Conservation (phyloP, 2,797 vertebrate species). For the Ctenochaetus hawaiiensis region DNA sequence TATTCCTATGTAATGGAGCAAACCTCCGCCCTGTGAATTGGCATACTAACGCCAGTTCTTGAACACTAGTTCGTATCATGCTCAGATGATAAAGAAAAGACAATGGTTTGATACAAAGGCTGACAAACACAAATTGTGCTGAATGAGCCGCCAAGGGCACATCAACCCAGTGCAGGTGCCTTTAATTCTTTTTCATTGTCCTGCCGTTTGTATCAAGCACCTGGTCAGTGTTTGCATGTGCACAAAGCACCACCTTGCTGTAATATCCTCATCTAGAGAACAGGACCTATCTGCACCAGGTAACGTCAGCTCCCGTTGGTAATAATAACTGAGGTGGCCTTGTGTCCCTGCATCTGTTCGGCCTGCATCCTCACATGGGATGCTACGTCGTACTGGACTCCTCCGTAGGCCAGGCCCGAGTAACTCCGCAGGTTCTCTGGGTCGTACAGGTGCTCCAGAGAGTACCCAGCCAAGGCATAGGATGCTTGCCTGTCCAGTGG, state of each 20-base stretch:
- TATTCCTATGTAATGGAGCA: constrained; percentile 61
- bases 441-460: constrained; percentile 94
- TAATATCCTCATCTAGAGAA: constrained; percentile 77
- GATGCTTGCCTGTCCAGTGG: constrained; percentile 92
- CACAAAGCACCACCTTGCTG: constrained; percentile 76
- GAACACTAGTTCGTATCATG: constrained; percentile 47
- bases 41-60: constrained; percentile 30
- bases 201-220: constrained; percentile 71
- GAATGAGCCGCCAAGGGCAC: constrained; percentile 62
- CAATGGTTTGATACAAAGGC: constrained; percentile 45
- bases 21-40: constrained; percentile 34
- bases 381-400: constrained; percentile 92
- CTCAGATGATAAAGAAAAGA: constrained; percentile 46
- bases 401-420: constrained; percentile 90
- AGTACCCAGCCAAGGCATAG: constrained; percentile 94
- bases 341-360: constrained; percentile 94
- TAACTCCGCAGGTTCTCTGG: constrained; percentile 92
- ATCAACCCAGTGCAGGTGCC: constrained; percentile 53
- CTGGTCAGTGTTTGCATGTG: constrained; percentile 79
- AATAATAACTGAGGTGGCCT: constrained; percentile 96
- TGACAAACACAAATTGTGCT: constrained; percentile 47
- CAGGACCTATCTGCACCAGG: constrained; percentile 62
- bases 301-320: constrained; percentile 95
- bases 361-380: constrained; percentile 95
- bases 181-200: constrained; percentile 57